Evolutionary conservation across 1,140 invertebrate species (phyloP), one percentile per base, ranked within the genome.

Genomic region (Megalopta genalis): DNA sequence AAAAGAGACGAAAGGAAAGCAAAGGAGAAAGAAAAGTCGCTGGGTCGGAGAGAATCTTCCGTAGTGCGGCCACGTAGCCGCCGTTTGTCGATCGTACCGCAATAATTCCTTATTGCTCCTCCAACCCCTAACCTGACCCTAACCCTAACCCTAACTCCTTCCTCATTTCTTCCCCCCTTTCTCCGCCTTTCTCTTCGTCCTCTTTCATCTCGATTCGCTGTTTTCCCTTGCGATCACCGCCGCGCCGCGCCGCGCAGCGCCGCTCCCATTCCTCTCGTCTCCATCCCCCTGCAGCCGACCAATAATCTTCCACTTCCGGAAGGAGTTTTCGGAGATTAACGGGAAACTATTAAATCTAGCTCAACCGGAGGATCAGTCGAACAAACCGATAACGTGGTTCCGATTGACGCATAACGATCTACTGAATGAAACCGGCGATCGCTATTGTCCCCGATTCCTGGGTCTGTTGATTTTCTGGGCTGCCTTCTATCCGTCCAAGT

Each of bases 81-180:
- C 90, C 91, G 92, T 93, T 93, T 93, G 92, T 93, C 92, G 91
- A 93, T 92, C 90, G 90, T 90, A 90, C 91, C 92, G 92, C 92
- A 93, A 93, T 93, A 93, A 93, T 93, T 93, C 89, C 91, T 93
- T 93, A 93, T 93, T 93, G 91, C 92, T 92, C 88, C 88, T 84
- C 90, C 90, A 89, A 90, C 86, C 85, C 88, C 86, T 82, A 89
- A 81, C 83, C 86, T 77, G 83, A 84, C 82, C 87, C 86, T 86
- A 86, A 85, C 83, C 86, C 83, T 80, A 83, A 81, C 83, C 86
- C 83, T 80, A 83, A 81, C 87, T 86, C 73, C 80, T 86, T 81
- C 80, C 78, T 81, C 82, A 79, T 77, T 83, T 77, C 60, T 59
- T 63, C 62, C 69, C 75, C 27, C 52, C 49, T 67, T 77, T 59